phyloP scores from a whole-genome alignment of 2,797 vertebrate species.

The Hirundo rustica region DNA sequence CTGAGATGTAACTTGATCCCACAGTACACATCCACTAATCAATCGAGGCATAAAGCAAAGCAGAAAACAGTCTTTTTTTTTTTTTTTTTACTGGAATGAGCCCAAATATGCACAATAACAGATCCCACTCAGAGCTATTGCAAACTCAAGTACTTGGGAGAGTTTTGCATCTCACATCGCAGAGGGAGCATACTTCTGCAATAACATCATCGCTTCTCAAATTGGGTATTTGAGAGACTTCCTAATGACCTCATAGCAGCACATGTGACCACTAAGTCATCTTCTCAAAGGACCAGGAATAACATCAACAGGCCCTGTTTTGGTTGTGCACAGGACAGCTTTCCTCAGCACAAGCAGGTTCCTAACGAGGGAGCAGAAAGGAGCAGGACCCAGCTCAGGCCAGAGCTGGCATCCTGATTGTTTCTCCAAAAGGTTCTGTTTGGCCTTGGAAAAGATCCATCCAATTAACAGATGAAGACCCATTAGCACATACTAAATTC shows the following conservation, averaged over 20 bases:
- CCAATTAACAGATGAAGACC: neutral
- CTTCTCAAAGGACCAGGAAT: slow-evolving; percentile 61
- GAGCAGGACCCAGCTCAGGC: neutral
- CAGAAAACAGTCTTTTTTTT: neutral
- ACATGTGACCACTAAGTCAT: slow-evolving; percentile 70
- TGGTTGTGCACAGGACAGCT: slow-evolving; percentile 31
- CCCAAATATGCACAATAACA: slow-evolving; percentile 54
- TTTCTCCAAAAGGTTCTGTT: neutral
- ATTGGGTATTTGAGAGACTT: slow-evolving; percentile 51
- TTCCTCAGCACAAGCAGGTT: neutral
- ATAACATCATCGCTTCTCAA: slow-evolving; percentile 49
- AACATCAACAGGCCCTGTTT: slow-evolving; percentile 61
- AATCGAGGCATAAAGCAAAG: slow-evolving; percentile 18
- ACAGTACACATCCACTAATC: neutral
- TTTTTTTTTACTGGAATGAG: slow-evolving; percentile 5
- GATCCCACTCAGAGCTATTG: slow-evolving; percentile 22
- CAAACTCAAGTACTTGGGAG: slow-evolving; percentile 18
- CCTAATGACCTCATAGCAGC: slow-evolving; percentile 66
- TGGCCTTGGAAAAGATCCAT: neutral
- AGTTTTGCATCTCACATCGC: slow-evolving; percentile 3
- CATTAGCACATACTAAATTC: neutral
- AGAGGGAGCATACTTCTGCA: slow-evolving; percentile 58
- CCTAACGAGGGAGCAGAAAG: neutral
- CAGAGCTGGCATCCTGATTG: neutral
- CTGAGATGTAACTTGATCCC: slow-evolving; percentile 25